Evolutionary conservation across 92 coral and sea anemone genomes (phyloP), one percentile per base, ranked within the genome.

Genomic region (Micromussa lordhowensis): DNA sequence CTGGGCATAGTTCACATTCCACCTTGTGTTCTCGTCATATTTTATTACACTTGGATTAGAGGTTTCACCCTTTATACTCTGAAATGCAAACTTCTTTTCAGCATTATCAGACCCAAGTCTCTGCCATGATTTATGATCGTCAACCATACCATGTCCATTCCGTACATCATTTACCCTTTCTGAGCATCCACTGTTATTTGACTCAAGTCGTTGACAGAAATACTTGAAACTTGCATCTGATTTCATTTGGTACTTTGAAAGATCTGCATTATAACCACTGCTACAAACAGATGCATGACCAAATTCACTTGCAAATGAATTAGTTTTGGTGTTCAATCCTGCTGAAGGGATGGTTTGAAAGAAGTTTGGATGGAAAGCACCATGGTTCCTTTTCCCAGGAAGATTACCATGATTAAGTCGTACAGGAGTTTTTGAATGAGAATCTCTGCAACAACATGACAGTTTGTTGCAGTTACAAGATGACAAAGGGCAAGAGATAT

Each of bases 401-500:
- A 84, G 36, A 22, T 77, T 30, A 17, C 58, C 63, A 28, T 58
- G 38, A 44, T 54, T 61, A 35, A 36, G 61, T 32, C 19, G 77
- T 49, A 63, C 9, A 4, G 83, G 74, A 69, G 64, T 49, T 36
- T 21, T 30, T 3, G 49, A 3, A 24, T 38, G 11, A 77, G 64
- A 31, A 77, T 34, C 75, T 59, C 17, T 7, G 24, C 74, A 44
- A 63, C 82, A 75, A 24, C 81, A 76, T 3, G 75, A 75, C 57
- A 61, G 44, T 14, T 77, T 66, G 34, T 78, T 66, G 77, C 59
- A 40, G 30, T 73, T 69, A 22, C 83, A 86, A 4, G 89, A 53
- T 38, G 74, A 66, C 55, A 61, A 35, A 77, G 89, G 89, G 18
- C 89, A 86, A 19, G 89, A 77, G 34, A 86, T 86, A 24, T 86